Evolutionary conservation across 2,797 vertebrate species (phyloP), one percentile per base, ranked within the genome.

Genomic region (Bovichtus diacanthus): DNA sequence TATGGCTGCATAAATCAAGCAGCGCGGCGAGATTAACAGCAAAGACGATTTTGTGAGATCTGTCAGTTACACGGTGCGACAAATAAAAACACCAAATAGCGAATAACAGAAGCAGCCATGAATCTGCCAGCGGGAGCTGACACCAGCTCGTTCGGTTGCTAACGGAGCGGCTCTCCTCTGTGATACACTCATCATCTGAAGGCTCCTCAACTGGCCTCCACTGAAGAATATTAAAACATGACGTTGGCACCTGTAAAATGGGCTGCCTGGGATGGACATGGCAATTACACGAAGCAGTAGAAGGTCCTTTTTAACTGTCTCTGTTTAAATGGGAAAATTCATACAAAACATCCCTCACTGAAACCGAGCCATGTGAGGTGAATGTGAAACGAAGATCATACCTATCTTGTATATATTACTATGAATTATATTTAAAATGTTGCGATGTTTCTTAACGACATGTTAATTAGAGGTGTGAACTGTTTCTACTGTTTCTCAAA

Each of bases 1-100:
- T 78, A 86, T 85, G 65, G 74, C 34, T 18, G 38, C 78, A 80
- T 85, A 82, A 87, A 85, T 89, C 84, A 76, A 54, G 74, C 58
- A 8, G 61, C 7, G 3, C 8, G 10, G 67, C 15, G 65, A 70
- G 78, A 85, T 82, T 81, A 89, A 90, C 74, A 76, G 70, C 19
- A 16, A 63, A 47, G 85, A 73, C 8, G 43, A 68, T 74, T 82
- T 80, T 74, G 78, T 6, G 80, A 84, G 83, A 86, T 88, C 83
- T 85, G 85, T 88, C 88, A 81, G 82, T 88, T 77, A 84, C 81
- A 69, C 0, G 21, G 53, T 0, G 66, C 79, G 16, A 60, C 82
- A 71, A 82, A 87, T 80, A 72, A 84, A 78, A 81, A 76, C 54
- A 74, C 29, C 16, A 38, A 80, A 64, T 79, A 25, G 1, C 3